These are phyloP conservation scores for Lycopodina hypogea DNA, from an alignment of 37 sponge, comb jelly and placozoan species.

Conservation along the genomic window DNA sequence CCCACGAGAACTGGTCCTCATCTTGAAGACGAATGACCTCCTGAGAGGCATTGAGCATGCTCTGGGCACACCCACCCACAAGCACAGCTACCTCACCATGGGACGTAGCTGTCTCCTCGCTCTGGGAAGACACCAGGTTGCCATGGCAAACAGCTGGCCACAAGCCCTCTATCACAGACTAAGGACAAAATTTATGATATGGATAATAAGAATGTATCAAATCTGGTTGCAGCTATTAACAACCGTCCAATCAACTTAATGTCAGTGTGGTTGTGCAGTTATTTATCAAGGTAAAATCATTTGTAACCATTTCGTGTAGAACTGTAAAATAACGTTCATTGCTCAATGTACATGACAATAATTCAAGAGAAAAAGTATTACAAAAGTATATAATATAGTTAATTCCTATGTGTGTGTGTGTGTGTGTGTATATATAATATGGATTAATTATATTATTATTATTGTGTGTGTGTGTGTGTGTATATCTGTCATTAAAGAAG, in stretches of 20 bases:
- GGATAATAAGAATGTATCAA: slow-evolving; percentile 32
- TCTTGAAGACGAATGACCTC: slow-evolving; percentile 95
- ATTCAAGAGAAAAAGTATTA: too few relatives aligned
- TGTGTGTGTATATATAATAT: too few relatives aligned
- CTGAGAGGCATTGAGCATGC: slow-evolving; percentile 73
- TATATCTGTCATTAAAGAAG: too few relatives aligned
- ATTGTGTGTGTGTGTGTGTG: too few relatives aligned
- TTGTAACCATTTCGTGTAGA: too few relatives aligned
- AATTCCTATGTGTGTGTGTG: too few relatives aligned
- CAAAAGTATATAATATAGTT: too few relatives aligned
- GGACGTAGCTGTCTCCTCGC: slow-evolving; percentile 70
- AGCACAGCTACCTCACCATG: slow-evolving; percentile 73
- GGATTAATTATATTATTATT: too few relatives aligned
- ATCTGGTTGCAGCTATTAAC: slow-evolving; percentile 19
- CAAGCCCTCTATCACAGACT: slow-evolving; percentile 1
- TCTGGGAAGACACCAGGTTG: slow-evolving; percentile 53
- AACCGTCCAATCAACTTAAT: background rate
- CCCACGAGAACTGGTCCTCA: slow-evolving; percentile 85
- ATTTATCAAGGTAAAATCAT: too few relatives aligned
- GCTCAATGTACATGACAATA: too few relatives aligned
- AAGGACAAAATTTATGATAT: slow-evolving; percentile 13
- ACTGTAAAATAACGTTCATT: too few relatives aligned
- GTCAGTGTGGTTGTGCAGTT: too few relatives aligned
- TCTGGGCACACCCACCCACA: slow-evolving; percentile 35
- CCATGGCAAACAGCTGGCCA: background rate